Evolutionary conservation across 1,140 invertebrate genomes (phyloP).

Genomic region (Drosophila trapezifrons): DNA sequence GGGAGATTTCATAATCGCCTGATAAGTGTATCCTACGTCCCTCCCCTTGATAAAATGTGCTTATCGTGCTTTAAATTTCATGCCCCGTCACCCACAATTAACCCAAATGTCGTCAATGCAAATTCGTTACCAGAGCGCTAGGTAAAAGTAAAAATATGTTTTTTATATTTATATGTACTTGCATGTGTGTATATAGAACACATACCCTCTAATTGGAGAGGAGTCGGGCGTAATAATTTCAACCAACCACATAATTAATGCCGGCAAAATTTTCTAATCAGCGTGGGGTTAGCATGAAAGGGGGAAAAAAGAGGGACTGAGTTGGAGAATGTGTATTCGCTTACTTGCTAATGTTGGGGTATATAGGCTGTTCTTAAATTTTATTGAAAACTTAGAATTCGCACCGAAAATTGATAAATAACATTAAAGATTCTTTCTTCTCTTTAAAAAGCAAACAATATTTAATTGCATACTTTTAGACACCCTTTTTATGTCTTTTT

Average conservation of each 20-base stretch:
- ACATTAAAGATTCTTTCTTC: too few species aligned
- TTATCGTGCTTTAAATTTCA: constrained; percentile 41
- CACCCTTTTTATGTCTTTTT: too few species aligned
- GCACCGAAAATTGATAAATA: background rate
- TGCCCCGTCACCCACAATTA: constrained; percentile 62
- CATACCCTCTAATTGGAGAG: constrained; percentile 22
- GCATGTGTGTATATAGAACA: background rate
- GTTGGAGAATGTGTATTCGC: background rate
- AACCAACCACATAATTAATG: constrained; percentile 48
- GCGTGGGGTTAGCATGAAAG: background rate
- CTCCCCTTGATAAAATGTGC: constrained; percentile 17
- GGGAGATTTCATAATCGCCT: constrained; percentile 33
- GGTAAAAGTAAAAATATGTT: constrained; percentile 32
- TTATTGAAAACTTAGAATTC: background rate
- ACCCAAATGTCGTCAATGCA: constrained; percentile 59
- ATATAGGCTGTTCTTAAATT: background rate
- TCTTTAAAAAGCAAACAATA: too few species aligned
- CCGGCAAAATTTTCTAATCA: constrained; percentile 36
- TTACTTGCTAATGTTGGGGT: background rate
- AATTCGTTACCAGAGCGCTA: constrained; percentile 27
- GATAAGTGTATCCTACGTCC: constrained; percentile 26
- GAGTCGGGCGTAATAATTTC: constrained; percentile 29
- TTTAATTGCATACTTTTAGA: too few species aligned
- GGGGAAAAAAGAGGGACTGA: background rate
- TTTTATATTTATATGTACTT: too few species aligned